Evolutionary conservation across 1,140 invertebrate species (phyloP), one percentile per base, ranked within the genome.

Genomic region (Myzus persicae): DNA sequence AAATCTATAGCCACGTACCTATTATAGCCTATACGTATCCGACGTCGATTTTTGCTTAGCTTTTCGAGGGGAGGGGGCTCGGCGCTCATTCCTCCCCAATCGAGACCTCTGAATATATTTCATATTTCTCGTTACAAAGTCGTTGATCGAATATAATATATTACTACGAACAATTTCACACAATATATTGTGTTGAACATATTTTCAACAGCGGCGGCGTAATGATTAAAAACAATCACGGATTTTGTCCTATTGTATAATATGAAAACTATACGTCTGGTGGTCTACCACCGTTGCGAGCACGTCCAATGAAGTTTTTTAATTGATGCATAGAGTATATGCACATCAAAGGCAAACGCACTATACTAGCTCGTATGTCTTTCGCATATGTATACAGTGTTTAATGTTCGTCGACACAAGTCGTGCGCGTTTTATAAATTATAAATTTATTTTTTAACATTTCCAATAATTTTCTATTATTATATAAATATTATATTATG

Each of bases 351-450:
- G 59, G 40, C 38, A 44, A 85, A n/a, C 38, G 1, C 84, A 85
- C n/a, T 5, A 85, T 22, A 24, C 6, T 24, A 24, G 48, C 24
- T 22, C 22, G 11, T 18, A 31, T 40, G 42, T 85, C 84, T 26
- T 31, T 40, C 84, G 42, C 24, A 31, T 40, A 2, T 82, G 31
- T n/a, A n/a, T 84, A 84, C 20, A 8, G 38, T 85, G 40, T 44
- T 85, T n/a, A 31, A 8, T 85, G 42, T n/a, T 85, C 84, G 7
- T 85, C 14, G 84, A 85, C 84, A 2, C 40, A 5, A 42, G 44
- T 51, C 88, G 88, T 89, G 88, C 38, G 22, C 24, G 48, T 89
- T 89, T 89, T 89, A 89, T 89, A 14, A 38, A 89, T 54, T 44
- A 18, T n/a, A 42, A 44, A 44, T 89, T 38, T 4, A 2, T 89